phyloP scores from a whole-genome alignment of 2,113 vertebrate genomes.

The Aix galericulata region DNA sequence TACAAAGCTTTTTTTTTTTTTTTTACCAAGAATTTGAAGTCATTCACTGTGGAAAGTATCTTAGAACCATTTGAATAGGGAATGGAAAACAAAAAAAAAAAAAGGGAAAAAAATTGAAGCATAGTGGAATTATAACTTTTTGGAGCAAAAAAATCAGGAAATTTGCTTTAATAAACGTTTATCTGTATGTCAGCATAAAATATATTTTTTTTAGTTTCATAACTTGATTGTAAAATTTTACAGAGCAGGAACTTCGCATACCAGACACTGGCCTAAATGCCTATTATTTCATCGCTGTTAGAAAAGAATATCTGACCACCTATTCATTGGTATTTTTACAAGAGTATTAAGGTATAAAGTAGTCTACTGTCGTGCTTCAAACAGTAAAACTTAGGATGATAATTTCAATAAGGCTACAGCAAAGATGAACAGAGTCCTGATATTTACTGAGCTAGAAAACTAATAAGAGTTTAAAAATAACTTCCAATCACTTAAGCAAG shows the following conservation, averaged over 20 bases:
- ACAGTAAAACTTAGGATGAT: background rate
- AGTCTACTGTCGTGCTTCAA: background rate
- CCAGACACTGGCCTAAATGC: background rate
- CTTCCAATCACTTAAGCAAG: background rate
- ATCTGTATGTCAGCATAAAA: background rate
- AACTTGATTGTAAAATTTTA: conserved; percentile 35
- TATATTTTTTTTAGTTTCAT: conserved; percentile 5
- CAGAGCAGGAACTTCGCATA: background rate
- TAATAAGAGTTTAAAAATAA: background rate
- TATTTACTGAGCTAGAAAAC: background rate
- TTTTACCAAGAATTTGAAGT: conserved; percentile 5
- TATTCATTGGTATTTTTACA: background rate
- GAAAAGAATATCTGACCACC: background rate
- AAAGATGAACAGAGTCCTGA: background rate
- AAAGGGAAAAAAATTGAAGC: background rate
- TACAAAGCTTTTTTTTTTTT: conserved; percentile 21
- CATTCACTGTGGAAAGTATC: background rate
- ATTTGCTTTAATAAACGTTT: conserved; percentile 22
- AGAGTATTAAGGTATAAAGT: background rate
- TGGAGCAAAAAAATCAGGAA: background rate
- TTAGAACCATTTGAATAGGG: background rate
- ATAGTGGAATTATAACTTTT: background rate
- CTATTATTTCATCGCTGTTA: conserved; percentile 18
- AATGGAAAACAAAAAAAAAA: too few species aligned
- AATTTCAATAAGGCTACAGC: background rate